These are phyloP conservation scores for Diadromus collaris DNA, from an alignment of 2,888 invertebrate species.

Conservation along the genomic window DNA sequence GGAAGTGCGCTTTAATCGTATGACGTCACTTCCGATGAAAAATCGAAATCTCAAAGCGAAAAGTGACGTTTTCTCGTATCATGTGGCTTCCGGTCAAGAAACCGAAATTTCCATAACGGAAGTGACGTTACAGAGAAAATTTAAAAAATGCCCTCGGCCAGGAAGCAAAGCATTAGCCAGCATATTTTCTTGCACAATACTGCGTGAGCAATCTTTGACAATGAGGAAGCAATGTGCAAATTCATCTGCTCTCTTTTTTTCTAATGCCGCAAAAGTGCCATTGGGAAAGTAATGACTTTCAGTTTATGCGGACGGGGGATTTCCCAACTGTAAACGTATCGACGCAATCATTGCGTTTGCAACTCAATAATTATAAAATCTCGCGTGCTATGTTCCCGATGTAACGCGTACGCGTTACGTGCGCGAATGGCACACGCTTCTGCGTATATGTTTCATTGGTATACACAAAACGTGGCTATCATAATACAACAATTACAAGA, in stretches of 20 bases:
- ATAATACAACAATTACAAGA: conserved; percentile 9
- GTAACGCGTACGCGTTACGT: conserved; percentile 23
- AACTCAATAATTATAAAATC: conserved; percentile 48
- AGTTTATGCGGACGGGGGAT: conserved; percentile 8
- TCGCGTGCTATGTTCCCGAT: conserved; percentile 30
- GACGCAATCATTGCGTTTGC: conserved; percentile 44
- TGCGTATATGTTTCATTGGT: conserved; percentile 1
- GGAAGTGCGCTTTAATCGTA: too few species aligned
- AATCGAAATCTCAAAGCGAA: too few species aligned
- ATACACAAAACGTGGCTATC: neutral
- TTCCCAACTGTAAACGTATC: conserved; percentile 16
- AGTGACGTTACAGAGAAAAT: neutral
- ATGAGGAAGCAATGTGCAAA: neutral
- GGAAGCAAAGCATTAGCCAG: neutral
- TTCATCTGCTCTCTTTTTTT: neutral
- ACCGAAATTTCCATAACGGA: too few species aligned
- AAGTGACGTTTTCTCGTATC: too few species aligned
- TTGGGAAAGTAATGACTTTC: conserved; percentile 35
- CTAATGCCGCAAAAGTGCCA: conserved; percentile 3
- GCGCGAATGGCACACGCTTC: conserved; percentile 1
- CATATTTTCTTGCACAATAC: neutral
- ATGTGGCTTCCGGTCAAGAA: too few species aligned
- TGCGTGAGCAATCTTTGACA: neutral
- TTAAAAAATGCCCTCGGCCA: neutral
- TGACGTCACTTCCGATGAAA: too few species aligned